These are phyloP conservation scores for Litoditis marina DNA, from an alignment of 2,888 invertebrate genomes.

Conservation along the genomic window DNA sequence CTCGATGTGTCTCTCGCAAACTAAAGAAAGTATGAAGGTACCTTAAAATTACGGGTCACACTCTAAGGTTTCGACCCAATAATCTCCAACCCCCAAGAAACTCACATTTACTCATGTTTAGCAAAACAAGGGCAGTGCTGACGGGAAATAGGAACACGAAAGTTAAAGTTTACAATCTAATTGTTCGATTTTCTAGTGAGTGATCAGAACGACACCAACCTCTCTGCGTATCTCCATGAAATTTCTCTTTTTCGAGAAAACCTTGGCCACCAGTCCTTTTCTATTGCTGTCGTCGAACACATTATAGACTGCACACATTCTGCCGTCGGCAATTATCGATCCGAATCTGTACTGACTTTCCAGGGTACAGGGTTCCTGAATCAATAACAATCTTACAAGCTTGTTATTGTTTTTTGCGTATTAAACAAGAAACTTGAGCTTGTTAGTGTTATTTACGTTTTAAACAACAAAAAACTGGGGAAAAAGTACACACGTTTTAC, in stretches of 20 bases:
- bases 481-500: no score
- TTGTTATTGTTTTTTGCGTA: not conserved
- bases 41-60: not conserved
- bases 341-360: not conserved
- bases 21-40: not conserved
- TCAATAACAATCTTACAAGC: not conserved
- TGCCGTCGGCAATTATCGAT: not conserved
- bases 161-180: no score
- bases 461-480: no score
- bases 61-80: no score
- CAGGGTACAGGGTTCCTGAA: not conserved
- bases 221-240: slow-evolving; percentile 1
- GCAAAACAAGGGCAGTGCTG: no score
- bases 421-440: not conserved
- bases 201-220: no score
- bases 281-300: not conserved
- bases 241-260: not conserved
- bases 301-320: not conserved
- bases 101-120: no score
- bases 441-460: no score
- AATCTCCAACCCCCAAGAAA: no score
- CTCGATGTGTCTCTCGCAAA: no score
- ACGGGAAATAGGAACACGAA: no score
- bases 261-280: not conserved
- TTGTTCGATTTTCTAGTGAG: no score